These are phyloP conservation scores for Leptinotarsa texana DNA, from an alignment of 1,140 invertebrate genomes.

Conservation along the genomic window DNA sequence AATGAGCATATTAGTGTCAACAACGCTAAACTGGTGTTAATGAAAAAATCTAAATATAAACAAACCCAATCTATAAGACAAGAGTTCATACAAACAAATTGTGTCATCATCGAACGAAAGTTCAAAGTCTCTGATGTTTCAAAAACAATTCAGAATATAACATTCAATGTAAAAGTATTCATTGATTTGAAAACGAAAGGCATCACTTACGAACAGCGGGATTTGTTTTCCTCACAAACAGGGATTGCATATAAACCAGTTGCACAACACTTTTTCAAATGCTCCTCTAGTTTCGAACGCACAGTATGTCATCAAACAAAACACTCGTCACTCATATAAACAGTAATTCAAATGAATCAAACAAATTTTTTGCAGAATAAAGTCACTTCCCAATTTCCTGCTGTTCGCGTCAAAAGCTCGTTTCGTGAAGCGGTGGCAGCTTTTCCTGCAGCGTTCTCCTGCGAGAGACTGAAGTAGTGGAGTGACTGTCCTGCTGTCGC, in stretches of 20 bases:
- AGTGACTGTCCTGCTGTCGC: conserved; percentile 19
- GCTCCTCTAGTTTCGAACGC: conserved; percentile 15
- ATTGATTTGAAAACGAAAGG: too few relatives aligned
- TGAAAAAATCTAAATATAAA: too few relatives aligned
- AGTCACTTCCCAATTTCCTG: background rate
- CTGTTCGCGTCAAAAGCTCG: background rate
- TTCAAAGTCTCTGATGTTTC: too few relatives aligned
- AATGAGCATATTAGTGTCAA: too few relatives aligned
- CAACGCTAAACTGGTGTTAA: too few relatives aligned
- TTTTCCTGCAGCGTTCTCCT: conserved; percentile 2
- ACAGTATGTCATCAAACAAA: conserved; percentile 16
- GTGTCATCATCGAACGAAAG: too few relatives aligned
- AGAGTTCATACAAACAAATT: too few relatives aligned
- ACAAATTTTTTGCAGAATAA: background rate
- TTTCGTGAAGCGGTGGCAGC: background rate
- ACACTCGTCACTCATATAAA: background rate
- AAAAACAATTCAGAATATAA: too few relatives aligned
- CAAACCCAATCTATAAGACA: too few relatives aligned
- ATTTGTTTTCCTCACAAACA: conserved; percentile 34
- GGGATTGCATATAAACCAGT: conserved; percentile 31
- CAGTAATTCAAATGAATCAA: background rate
- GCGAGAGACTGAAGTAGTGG: conserved; percentile 7
- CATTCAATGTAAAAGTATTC: too few relatives aligned
- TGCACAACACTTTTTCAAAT: background rate
- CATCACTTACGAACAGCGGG: conserved; percentile 25